Percentiles rank a stretch among this genome's conserved stretches.
Conservation (phyloP, 2,888 invertebrate species). For the Tanypteryx hageni region DNA sequence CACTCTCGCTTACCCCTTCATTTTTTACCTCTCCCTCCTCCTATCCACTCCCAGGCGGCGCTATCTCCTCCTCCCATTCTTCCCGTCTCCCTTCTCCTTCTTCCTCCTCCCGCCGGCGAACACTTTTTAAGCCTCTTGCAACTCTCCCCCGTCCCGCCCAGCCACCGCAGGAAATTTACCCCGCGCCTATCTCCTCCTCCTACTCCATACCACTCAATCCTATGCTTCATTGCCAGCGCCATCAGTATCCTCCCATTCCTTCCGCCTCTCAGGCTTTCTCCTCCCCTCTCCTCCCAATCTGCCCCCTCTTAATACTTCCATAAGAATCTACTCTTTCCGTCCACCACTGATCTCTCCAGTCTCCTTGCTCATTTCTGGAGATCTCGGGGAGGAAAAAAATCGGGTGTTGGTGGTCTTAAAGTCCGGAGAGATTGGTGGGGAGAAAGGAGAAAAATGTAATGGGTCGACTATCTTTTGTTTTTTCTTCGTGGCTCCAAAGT, state of each 20-base stretch:
- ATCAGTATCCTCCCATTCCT: constrained; percentile 23
- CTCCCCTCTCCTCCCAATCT: neutral
- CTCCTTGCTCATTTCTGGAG: constrained; percentile 29
- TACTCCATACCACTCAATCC: constrained; percentile 14
- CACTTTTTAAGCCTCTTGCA: constrained; percentile 56
- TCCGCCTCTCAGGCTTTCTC: neutral
- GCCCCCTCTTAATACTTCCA: constrained; percentile 8
- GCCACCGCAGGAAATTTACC: neutral
- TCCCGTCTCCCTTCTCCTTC: neutral
- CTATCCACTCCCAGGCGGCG: neutral
- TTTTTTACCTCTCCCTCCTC: neutral
- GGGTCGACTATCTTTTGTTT: neutral
- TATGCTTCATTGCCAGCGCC: constrained; percentile 44
- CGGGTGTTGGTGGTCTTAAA: constrained; percentile 8
- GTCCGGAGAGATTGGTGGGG: neutral
- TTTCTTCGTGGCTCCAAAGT: neutral
- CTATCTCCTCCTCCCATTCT: neutral
- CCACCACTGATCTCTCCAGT: constrained; percentile 11
- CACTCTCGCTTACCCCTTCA: neutral
- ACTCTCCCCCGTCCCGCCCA: neutral
- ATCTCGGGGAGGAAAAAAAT: neutral
- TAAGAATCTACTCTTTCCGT: neutral
- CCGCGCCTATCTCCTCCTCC: neutral
- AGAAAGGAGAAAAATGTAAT: constrained; percentile 3
- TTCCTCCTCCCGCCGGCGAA: neutral